These are phyloP conservation scores for Colinus virginianus DNA, from an alignment of 2,113 vertebrate genomes.

Conservation along the genomic window DNA sequence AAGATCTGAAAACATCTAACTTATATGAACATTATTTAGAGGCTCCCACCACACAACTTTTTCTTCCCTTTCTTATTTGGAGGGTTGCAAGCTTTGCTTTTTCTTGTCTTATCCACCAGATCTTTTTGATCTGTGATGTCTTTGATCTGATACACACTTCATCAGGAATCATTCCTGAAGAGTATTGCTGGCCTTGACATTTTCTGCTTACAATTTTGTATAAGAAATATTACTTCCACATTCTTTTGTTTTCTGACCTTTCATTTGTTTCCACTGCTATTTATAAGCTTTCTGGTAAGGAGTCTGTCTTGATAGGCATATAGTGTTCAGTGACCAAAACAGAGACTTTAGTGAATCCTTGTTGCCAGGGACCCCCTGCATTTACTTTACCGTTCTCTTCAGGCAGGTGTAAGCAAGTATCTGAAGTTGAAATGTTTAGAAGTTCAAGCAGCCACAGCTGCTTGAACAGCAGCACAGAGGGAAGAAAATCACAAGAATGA, in stretches of 20 bases:
- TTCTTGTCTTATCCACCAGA: not conserved
- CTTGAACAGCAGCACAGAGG: fast-evolving
- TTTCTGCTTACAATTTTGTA: not conserved
- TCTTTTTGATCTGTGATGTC: not conserved
- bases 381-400: not conserved
- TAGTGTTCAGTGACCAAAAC: not conserved
- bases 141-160: not conserved
- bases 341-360: not conserved
- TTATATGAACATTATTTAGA: not conserved
- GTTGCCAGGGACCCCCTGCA: not conserved
- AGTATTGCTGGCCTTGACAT: not conserved
- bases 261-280: not conserved
- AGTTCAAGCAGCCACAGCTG: not conserved
- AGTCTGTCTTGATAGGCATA: not conserved
- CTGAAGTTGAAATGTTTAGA: not conserved
- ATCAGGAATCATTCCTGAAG: not conserved
- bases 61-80: not conserved
- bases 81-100: not conserved
- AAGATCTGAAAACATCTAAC: not conserved
- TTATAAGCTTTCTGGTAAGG: not conserved
- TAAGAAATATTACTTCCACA: not conserved
- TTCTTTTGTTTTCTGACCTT: not conserved
- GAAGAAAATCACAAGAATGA: not conserved
- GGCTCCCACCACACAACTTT: fast-evolving
- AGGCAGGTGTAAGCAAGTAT: not conserved